Evolutionary conservation across 2,888 invertebrate species (phyloP), one percentile per base, ranked within the genome.

Genomic region (Syrista parreyssii): DNA sequence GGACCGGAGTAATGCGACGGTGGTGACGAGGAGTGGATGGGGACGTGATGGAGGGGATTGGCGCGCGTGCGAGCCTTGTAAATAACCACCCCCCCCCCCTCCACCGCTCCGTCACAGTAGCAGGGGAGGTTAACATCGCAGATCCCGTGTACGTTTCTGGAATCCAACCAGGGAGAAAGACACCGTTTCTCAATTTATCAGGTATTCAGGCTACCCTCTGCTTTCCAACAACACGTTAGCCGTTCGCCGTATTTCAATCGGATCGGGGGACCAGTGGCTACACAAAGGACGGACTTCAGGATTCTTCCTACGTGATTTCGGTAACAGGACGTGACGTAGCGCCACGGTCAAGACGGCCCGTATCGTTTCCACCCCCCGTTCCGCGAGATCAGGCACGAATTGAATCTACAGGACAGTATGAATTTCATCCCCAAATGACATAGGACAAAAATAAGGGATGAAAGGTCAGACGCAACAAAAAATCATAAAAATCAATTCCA

Each of bases 111-210:
- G 4, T 0, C 30, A 6, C 31, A n/a, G n/a, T 30, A 12, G 11
- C 9, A 31, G 32, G 32, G n/a, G 71, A 4, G 71, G 71, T 71
- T 31, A 71, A 71, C 33, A 71, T 71, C 30, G 71, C 30, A 23
- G 33, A 71, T 31, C 71, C 71, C 30, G 4, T 71, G 30, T 32
- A 71, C 71, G 71, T 71, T 33, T 11, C 30, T 30, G 71, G 33
- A 31, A 33, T 71, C 30, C 31, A 30, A 32, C 30, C 71, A 31
- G 71, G 33, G 31, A 33, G 55, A 55, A 23, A 55, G 55, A 55
- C 55, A 23, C 55, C 55, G 76, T 75, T 69, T 80, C 82, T 82
- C 85, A 84, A 85, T 85, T 85, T 85, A 82, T 84, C 79, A 74
- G 79, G 81, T 81, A 84, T 85, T 83, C 85, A 81, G 69, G 75